Evolutionary conservation across 2,888 invertebrate genomes (phyloP).

Genomic region (Leucozona laternaria): DNA sequence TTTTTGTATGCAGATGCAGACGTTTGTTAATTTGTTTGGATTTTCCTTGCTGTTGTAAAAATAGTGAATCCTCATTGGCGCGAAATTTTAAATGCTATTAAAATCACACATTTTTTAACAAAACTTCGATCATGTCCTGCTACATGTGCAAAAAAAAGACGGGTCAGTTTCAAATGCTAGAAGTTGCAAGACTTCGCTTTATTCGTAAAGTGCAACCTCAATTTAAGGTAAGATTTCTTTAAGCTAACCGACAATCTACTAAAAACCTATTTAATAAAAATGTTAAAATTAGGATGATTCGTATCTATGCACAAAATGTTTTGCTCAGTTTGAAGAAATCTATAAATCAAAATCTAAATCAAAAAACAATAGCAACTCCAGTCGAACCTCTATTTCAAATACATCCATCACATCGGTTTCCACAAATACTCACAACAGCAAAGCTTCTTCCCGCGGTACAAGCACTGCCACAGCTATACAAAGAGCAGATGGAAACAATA

Average conservation of each 20-base stretch:
- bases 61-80: not conserved
- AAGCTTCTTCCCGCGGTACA: not conserved
- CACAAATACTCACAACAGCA: not conserved
- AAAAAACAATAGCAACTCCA: not conserved
- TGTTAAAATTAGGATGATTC: conserved; percentile 6
- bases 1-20: not conserved
- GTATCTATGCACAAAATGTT: not conserved
- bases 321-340: not conserved
- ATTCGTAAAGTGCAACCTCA: conserved; percentile 8
- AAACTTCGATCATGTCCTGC: not conserved
- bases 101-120: not conserved
- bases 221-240: conserved; percentile 4
- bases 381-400: not conserved
- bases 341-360: not conserved
- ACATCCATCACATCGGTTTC: not conserved
- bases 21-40: not conserved
- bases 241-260: not conserved
- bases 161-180: not conserved
- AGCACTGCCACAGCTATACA: not conserved
- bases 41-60: not conserved
- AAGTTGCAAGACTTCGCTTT: conserved; percentile 3
- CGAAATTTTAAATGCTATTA: not conserved
- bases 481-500: not conserved
- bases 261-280: not conserved
- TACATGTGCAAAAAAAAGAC: not conserved